These are phyloP conservation scores for Menidia menidia DNA, from an alignment of 2,797 vertebrate genomes.

Conservation along the genomic window DNA sequence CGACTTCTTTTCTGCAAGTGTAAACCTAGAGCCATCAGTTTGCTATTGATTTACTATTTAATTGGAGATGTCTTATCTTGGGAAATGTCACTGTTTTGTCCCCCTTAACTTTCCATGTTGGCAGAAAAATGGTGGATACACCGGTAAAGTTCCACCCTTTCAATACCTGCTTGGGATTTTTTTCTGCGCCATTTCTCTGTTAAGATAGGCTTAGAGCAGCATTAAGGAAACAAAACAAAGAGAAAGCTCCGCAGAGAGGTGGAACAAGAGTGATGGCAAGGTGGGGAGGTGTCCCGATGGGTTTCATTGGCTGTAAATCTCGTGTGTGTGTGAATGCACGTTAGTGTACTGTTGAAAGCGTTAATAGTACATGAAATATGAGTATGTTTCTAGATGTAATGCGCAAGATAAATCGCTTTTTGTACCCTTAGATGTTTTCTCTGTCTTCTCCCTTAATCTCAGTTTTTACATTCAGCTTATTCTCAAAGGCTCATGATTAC, in stretches of 20 bases:
- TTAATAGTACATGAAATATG: conserved; percentile 5
- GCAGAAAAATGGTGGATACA: conserved; percentile 12
- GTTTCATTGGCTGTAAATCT: conserved; percentile 55
- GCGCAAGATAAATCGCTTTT: conserved; percentile 20
- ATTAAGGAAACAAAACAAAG: conserved; percentile 74
- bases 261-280: conserved; percentile 52
- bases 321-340: conserved; percentile 2
- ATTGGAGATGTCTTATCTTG: no score
- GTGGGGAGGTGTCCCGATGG: conserved; percentile 44
- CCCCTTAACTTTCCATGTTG: conserved; percentile 30
- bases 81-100: background rate
- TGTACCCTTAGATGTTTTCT: background rate
- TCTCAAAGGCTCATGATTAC: conserved; percentile 30
- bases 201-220: conserved; percentile 77
- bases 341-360: background rate
- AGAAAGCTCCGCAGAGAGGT: conserved; percentile 54
- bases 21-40: background rate
- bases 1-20: no score
- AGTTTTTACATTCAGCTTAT: conserved; percentile 23
- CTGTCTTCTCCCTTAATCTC: conserved; percentile 2
- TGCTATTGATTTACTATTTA: background rate
- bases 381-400: conserved; percentile 20
- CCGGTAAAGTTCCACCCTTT: conserved; percentile 62
- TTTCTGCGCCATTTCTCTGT: conserved; percentile 79
- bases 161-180: conserved; percentile 77